Percentiles rank a stretch among this genome's conserved stretches.
These are phyloP conservation scores for Chiroxiphia lanceolata DNA, from an alignment of 2,797 vertebrate genomes.

Conservation along the genomic window DNA sequence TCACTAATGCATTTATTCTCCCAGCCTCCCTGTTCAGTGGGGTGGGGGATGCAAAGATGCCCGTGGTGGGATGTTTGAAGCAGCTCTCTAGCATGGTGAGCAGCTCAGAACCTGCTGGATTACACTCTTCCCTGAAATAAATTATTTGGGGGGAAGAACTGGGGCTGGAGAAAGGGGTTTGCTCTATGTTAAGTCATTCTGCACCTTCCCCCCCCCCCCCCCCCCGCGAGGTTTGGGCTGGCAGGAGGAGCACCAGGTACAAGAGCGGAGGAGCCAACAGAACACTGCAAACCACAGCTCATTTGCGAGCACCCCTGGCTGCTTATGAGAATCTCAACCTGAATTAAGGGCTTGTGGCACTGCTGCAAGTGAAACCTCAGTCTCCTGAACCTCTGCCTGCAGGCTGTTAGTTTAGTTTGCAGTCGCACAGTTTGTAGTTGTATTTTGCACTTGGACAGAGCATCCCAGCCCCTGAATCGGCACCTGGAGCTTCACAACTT, in stretches of 20 bases:
- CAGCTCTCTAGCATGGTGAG: background rate
- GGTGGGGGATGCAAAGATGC: background rate
- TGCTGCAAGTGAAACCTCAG: background rate
- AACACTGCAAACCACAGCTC: background rate
- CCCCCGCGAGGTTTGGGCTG: background rate
- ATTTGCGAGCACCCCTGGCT: background rate
- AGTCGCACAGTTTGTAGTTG: background rate
- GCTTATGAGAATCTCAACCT: background rate
- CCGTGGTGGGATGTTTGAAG: background rate
- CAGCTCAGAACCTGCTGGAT: background rate
- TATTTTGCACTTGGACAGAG: background rate
- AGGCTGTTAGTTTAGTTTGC: background rate
- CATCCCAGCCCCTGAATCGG: background rate
- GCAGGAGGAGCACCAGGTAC: background rate
- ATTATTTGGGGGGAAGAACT: background rate
- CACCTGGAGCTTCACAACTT: background rate
- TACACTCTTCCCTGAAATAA: background rate
- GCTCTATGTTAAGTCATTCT: background rate
- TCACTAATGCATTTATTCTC: background rate
- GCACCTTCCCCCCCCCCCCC: background rate
- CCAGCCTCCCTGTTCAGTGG: fast-evolving
- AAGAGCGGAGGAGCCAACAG: background rate
- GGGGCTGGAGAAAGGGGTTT: background rate
- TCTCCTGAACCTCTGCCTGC: background rate
- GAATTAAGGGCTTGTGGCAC: background rate